phyloP scores from a whole-genome alignment of 1,140 invertebrate genomes.

The Bombus difficillimus region DNA sequence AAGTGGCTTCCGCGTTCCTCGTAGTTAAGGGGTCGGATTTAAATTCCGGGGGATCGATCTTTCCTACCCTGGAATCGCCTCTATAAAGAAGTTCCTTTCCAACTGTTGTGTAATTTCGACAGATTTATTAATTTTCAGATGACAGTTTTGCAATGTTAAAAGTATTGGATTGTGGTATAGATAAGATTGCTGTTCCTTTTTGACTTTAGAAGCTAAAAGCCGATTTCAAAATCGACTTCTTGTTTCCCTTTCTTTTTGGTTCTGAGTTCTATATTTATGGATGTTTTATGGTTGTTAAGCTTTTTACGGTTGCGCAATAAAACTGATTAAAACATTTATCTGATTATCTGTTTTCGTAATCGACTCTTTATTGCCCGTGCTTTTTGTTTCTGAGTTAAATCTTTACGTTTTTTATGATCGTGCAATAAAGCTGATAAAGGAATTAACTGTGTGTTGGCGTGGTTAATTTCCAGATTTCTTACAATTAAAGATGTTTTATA shows the following conservation, averaged over 20 bases:
- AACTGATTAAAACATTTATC: neutral
- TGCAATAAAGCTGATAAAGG: neutral
- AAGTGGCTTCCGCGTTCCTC: neutral
- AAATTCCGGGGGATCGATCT: slow-evolving; percentile 29
- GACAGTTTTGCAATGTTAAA: neutral
- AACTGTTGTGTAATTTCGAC: neutral
- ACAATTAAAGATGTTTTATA: neutral
- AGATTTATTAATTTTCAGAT: too few species aligned
- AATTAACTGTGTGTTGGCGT: neutral
- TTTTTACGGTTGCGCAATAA: neutral
- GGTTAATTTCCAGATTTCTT: neutral
- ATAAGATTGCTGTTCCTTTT: neutral
- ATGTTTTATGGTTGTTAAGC: neutral
- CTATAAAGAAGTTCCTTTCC: neutral
- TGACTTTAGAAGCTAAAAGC: neutral
- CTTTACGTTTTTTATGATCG: neutral
- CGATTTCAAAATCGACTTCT: neutral
- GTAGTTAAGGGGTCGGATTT: slow-evolving; percentile 33
- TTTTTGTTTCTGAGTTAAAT: neutral
- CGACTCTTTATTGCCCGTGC: too few species aligned
- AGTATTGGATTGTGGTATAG: neutral
- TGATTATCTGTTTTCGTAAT: too few species aligned
- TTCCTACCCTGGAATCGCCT: neutral
- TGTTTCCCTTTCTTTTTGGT: neutral
- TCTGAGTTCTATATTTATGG: neutral